Conservation (phyloP, 2,888 invertebrate species). For the Eristalinus aeneus region DNA sequence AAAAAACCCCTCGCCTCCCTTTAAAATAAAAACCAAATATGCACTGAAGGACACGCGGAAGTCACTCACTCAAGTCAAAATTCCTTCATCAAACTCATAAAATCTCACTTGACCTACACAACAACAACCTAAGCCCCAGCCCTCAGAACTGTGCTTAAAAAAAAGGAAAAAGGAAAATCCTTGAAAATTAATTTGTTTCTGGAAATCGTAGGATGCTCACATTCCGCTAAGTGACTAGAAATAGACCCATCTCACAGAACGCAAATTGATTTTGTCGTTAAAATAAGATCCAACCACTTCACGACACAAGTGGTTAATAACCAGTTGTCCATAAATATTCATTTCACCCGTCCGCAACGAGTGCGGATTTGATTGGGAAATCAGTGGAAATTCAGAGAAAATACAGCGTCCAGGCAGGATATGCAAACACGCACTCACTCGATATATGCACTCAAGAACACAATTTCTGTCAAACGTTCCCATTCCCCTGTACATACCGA, state of each 20-base stretch:
- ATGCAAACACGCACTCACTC: neutral
- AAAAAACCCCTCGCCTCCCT: too few relatives aligned
- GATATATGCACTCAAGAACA: neutral
- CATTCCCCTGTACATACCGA: constrained; percentile 30
- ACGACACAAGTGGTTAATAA: neutral
- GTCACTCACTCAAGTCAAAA: too few relatives aligned
- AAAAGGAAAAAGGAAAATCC: too few relatives aligned
- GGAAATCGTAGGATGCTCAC: neutral
- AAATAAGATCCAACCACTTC: neutral
- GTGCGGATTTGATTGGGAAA: neutral
- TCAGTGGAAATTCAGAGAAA: neutral
- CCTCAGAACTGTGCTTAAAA: too few relatives aligned
- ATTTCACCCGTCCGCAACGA: neutral
- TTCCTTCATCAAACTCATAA: too few relatives aligned
- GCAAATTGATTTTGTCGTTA: neutral
- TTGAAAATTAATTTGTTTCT: too few relatives aligned
- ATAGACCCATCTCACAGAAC: neutral
- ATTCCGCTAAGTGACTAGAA: neutral
- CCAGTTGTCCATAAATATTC: neutral
- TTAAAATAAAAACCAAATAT: too few relatives aligned
- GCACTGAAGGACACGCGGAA: too few relatives aligned
- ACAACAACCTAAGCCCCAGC: too few relatives aligned
- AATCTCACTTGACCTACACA: too few relatives aligned
- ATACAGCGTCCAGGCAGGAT: neutral
- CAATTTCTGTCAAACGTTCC: neutral